These are phyloP conservation scores for Polyploca ridens DNA, from an alignment of 2,888 invertebrate genomes.

Conservation along the genomic window DNA sequence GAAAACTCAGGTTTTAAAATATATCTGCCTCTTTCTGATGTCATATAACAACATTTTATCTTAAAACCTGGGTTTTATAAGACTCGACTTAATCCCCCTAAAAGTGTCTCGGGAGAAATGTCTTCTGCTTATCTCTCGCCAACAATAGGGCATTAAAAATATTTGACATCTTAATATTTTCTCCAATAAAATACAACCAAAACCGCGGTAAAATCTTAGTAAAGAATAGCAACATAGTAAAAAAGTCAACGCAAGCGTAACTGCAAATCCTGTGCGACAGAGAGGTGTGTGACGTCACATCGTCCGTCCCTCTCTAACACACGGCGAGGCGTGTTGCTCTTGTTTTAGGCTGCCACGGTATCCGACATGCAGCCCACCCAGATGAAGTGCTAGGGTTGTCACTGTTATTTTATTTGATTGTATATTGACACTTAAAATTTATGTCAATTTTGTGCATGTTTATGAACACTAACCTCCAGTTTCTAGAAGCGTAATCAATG, in stretches of 20 bases:
- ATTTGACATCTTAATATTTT: background rate
- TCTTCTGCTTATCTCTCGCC: too few relatives aligned
- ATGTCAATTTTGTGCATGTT: background rate
- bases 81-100: too few relatives aligned
- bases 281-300: slow-evolving; percentile 35
- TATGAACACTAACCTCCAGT: too few relatives aligned
- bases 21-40: too few relatives aligned
- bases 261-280: slow-evolving; percentile 14
- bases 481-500: too few relatives aligned
- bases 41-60: too few relatives aligned
- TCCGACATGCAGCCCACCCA: slow-evolving; percentile 77
- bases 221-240: background rate
- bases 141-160: too few relatives aligned
- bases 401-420: slow-evolving; percentile 5
- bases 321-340: slow-evolving; percentile 55
- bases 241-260: background rate
- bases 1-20: too few relatives aligned
- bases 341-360: slow-evolving; percentile 65
- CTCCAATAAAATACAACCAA: background rate
- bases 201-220: background rate
- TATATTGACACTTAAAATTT: background rate
- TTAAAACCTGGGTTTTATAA: too few relatives aligned
- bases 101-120: too few relatives aligned
- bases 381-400: slow-evolving; percentile 63
- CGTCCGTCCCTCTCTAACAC: slow-evolving; percentile 46